Conservation (phyloP, 2,113 vertebrate genomes). For the Tauraco erythrolophus region DNA sequence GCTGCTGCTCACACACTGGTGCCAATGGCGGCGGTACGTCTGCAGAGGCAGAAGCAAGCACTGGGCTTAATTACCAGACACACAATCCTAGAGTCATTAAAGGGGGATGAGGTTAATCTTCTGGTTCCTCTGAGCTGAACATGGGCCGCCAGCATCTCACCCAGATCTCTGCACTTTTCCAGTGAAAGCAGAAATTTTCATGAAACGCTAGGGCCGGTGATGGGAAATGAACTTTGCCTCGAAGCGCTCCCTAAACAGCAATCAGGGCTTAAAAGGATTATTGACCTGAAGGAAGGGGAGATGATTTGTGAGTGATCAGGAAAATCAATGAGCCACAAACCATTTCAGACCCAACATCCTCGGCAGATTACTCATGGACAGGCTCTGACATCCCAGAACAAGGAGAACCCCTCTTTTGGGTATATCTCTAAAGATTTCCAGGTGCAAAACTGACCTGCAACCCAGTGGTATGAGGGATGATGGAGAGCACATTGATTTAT, state of each 20-base stretch:
- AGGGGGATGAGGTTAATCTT: background rate
- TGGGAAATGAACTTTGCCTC: background rate
- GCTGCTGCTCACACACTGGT: background rate
- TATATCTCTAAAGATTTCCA: background rate
- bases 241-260: background rate
- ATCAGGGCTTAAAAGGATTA: background rate
- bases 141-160: accelerated
- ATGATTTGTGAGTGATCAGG: background rate
- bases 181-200: background rate
- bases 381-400: background rate
- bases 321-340: background rate
- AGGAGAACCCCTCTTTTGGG: background rate
- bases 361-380: background rate
- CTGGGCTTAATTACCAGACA: background rate
- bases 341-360: background rate
- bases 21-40: background rate
- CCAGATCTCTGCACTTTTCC: background rate
- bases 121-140: background rate
- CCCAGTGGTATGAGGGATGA: background rate
- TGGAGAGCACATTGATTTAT: accelerated
- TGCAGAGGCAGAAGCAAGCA: background rate
- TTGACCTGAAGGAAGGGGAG: background rate
- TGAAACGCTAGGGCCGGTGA: background rate
- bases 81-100: background rate
- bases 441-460: background rate